Base-by-base conservation (phyloP, 2,888 invertebrate species). In the Drosophila dives region DNA sequence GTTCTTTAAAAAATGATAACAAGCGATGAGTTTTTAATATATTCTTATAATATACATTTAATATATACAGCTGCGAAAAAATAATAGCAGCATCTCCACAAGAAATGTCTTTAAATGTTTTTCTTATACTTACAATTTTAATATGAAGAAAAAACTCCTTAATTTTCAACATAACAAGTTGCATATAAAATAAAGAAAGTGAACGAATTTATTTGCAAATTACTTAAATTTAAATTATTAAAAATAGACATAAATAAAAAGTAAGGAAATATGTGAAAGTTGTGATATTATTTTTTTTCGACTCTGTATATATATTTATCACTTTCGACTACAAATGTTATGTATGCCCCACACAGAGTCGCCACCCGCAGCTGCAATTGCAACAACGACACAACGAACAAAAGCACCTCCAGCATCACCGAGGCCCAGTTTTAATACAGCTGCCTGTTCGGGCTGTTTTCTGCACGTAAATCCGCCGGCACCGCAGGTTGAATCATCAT, bases 381-480 rank as follows among this genome's bases (percentile, higher is more conserved):
- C 71, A 50, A 62, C 78, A 6, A 40, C 55, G 38, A 56, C 77
- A 3, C 66, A 64, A 10, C 70, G 77, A 8, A 71, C 72, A 8
- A 78, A 15, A 45, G 23, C 83, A 3, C 79, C 81, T 15, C 70
- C 78, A 0, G 63, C 79, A 20, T 60, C 74, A 17, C 68, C 81
- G 0, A 83, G 70, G 38, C 68, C 80, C 11, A 86, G 80, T 45
- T 90, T 85, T 53, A 73, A 81, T 56, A 75, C 73, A 8, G 72
- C 81, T 45, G 92, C 89, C 49, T 91, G 91, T 60, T 88, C 92
- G 0, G 92, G 91, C 17, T 91, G 91, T 53, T 91, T 89, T 49
- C 64, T 91, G 34, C 61, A 59, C 12, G 84, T 83, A 34, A 68
- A 79, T 1, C 49, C 64, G 2, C 36, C 64, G 8, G 62, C 42